These are phyloP conservation scores for Scomber colias DNA, from an alignment of 2,113 vertebrate genomes.

Conservation along the genomic window DNA sequence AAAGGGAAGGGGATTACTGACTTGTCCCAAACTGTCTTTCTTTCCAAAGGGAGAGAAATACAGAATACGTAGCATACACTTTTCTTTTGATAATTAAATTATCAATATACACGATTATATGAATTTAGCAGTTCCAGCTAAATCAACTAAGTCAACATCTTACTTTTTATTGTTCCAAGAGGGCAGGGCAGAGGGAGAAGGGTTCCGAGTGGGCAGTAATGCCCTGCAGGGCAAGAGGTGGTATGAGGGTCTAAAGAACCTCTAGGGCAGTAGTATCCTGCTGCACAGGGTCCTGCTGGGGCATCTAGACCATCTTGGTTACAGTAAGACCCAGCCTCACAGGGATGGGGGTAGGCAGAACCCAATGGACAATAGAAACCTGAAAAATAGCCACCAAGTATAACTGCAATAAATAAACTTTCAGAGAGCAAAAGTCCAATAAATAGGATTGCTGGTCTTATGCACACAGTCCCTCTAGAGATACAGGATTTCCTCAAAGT, in stretches of 20 bases:
- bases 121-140: background rate
- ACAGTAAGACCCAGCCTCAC: slow-evolving; percentile 86
- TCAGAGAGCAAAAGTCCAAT: slow-evolving; percentile 12
- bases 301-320: slow-evolving; percentile 72
- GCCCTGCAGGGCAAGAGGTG: slow-evolving; percentile 79
- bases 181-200: slow-evolving; percentile 79
- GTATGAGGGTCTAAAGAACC: slow-evolving; percentile 79
- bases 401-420: slow-evolving; percentile 31
- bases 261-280: slow-evolving; percentile 86
- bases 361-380: slow-evolving; percentile 88
- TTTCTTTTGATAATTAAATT: slow-evolving; percentile 16
- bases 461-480: background rate
- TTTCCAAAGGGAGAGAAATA: background rate
- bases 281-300: slow-evolving; percentile 73
- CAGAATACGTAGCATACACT: background rate
- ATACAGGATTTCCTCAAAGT: slow-evolving; percentile 31
- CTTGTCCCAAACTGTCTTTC: background rate
- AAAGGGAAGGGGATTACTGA: background rate
- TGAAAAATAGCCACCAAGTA: slow-evolving; percentile 52
- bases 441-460: slow-evolving; percentile 2
- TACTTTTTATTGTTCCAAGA: slow-evolving; percentile 80
- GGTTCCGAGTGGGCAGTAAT: slow-evolving; percentile 89
- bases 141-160: slow-evolving; percentile 29
- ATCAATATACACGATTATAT: background rate
- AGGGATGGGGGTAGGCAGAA: slow-evolving; percentile 81